Percentiles rank a stretch among this genome's conserved stretches.
Conservation (phyloP, 2,113 vertebrate species). For the Pycnonotus jocosus region DNA sequence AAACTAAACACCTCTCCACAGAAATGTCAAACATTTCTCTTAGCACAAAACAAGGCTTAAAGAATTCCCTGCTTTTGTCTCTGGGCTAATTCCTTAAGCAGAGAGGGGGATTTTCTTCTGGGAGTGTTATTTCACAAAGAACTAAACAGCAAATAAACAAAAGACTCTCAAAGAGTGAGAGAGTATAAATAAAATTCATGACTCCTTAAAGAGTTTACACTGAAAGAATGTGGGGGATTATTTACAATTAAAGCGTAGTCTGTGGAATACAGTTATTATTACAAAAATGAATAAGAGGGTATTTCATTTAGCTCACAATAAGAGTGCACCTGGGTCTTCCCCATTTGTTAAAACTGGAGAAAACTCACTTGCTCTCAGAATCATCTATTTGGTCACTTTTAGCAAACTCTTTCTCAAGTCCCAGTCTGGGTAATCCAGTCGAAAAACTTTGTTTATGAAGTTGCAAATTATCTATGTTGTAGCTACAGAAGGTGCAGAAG, state of each 20-base stretch:
- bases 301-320: slow-evolving; percentile 61
- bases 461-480: neutral
- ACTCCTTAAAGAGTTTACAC: slow-evolving; percentile 85
- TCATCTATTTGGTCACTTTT: neutral
- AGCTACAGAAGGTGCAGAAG: neutral
- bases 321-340: slow-evolving; percentile 70
- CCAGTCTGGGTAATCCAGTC: neutral
- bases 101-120: slow-evolving; percentile 86
- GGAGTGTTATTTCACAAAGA: slow-evolving; percentile 86
- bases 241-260: slow-evolving; percentile 80
- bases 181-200: slow-evolving; percentile 88
- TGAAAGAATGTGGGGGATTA: slow-evolving; percentile 82
- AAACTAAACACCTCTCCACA: slow-evolving; percentile 92
- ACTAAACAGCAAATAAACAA: slow-evolving; percentile 87
- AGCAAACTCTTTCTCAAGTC: neutral
- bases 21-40: slow-evolving; percentile 94
- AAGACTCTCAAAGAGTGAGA: slow-evolving; percentile 83
- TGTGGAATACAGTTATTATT: slow-evolving; percentile 75
- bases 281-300: slow-evolving; percentile 66
- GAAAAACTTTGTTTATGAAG: slow-evolving; percentile 17
- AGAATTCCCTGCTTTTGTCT: slow-evolving; percentile 91
- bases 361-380: slow-evolving; percentile 40
- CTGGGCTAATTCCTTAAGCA: slow-evolving; percentile 93
- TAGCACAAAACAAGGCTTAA: slow-evolving; percentile 89
- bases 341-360: slow-evolving; percentile 22